phyloP scores from a whole-genome alignment of 2,797 vertebrate species.

The Babyrousa celebensis region DNA sequence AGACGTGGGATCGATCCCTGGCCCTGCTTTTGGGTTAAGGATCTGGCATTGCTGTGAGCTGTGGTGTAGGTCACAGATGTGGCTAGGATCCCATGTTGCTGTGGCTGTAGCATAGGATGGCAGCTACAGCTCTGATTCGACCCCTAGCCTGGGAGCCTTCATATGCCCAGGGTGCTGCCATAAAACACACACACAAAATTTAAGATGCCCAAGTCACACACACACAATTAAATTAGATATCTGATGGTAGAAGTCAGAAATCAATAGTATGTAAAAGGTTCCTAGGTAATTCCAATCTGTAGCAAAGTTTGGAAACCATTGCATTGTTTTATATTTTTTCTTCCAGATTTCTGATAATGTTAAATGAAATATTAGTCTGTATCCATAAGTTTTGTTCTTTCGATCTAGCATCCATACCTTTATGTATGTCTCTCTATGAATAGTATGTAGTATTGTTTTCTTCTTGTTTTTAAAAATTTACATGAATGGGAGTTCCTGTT shows the following conservation, averaged over 20 bases:
- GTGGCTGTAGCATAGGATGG: no score
- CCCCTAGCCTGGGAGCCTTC: no score
- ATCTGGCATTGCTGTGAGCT: no score
- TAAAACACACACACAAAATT: no score
- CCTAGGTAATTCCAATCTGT: not conserved
- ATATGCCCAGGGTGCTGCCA: no score
- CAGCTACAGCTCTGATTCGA: no score
- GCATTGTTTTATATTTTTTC: conserved; percentile 43
- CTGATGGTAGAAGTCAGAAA: not conserved
- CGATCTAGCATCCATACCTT: not conserved
- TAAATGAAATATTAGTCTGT: conserved; percentile 15
- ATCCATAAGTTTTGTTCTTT: conserved; percentile 1
- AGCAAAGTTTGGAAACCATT: conserved; percentile 17
- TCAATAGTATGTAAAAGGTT: conserved; percentile 40
- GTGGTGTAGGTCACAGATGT: no score
- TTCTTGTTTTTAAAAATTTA: conserved; percentile 44
- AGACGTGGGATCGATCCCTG: no score
- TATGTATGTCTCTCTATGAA: not conserved
- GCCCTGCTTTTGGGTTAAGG: no score
- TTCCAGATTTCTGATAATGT: conserved; percentile 49
- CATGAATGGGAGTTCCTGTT: not conserved
- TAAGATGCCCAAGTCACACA: not conserved
- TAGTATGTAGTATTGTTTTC: not conserved
- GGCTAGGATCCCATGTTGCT: no score
- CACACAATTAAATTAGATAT: conserved; percentile 34